Conservation (phyloP, 2,888 invertebrate species). For the Scaeva pyrastri region DNA sequence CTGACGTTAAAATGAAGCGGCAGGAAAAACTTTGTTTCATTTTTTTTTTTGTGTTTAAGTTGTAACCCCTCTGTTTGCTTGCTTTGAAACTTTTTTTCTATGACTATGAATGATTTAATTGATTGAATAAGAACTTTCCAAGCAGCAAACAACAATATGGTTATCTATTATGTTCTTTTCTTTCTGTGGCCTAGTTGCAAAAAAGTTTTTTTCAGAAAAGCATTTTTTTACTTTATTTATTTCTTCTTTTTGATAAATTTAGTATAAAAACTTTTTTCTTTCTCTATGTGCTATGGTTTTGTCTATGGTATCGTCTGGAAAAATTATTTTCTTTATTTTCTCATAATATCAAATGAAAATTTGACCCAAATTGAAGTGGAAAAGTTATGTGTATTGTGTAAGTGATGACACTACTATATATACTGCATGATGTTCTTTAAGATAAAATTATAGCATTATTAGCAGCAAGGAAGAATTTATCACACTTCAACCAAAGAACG, state of each 20-base stretch:
- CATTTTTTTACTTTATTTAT: not conserved
- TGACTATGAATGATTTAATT: not conserved
- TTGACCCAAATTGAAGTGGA: constrained; percentile 5
- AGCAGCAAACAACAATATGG: not conserved
- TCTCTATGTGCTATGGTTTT: not conserved
- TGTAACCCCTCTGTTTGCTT: not conserved
- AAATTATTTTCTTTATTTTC: not conserved
- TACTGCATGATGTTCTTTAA: too few relatives aligned
- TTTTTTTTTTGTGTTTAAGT: not conserved
- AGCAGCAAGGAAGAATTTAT: too few relatives aligned
- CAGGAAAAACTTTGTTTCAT: too few relatives aligned
- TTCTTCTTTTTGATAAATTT: not conserved
- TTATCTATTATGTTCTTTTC: not conserved
- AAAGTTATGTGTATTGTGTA: not conserved
- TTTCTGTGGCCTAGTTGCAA: not conserved
- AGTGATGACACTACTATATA: too few relatives aligned
- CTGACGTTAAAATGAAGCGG: too few relatives aligned
- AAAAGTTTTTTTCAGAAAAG: not conserved
- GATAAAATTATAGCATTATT: too few relatives aligned
- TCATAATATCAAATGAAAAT: not conserved
- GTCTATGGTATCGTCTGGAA: not conserved
- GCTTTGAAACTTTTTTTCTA: not conserved
- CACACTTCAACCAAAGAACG: too few relatives aligned
- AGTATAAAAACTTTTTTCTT: not conserved
- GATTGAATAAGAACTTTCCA: not conserved